phyloP scores from a whole-genome alignment of 2,888 invertebrate genomes.

The Lithophane leautieri region DNA sequence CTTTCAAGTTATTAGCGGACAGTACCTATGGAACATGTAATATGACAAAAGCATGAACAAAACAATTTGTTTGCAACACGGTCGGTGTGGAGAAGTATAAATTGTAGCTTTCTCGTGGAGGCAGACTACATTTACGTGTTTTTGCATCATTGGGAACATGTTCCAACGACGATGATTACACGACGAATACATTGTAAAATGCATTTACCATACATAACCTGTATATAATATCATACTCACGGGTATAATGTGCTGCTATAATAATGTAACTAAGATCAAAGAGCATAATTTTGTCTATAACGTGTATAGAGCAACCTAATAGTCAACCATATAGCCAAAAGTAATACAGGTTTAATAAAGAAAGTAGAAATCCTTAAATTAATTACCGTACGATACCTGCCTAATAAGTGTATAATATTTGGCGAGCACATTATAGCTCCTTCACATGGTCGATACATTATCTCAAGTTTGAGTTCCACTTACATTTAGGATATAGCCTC shows the following conservation, averaged over 20 bases:
- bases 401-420: neutral
- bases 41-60: conserved; percentile 10
- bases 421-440: neutral
- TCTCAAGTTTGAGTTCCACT: conserved; percentile 27
- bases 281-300: neutral
- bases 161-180: conserved; percentile 12
- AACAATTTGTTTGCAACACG: conserved; percentile 7
- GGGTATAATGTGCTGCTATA: neutral
- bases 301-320: neutral
- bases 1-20: conserved; percentile 24
- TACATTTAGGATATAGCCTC: conserved; percentile 35
- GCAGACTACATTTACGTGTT: conserved; percentile 25
- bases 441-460: conserved; percentile 33
- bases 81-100: neutral
- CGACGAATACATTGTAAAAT: conserved; percentile 23
- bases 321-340: neutral
- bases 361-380: conserved; percentile 31
- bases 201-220: conserved; percentile 10
- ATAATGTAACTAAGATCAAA: neutral
- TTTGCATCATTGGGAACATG: conserved; percentile 36
- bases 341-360: neutral
- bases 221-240: neutral
- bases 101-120: conserved; percentile 17
- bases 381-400: conserved; percentile 7
- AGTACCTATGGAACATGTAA: conserved; percentile 1